Evolutionary conservation across 2,888 invertebrate genomes (phyloP).

Genomic region (Ornithoptera alexandrae): DNA sequence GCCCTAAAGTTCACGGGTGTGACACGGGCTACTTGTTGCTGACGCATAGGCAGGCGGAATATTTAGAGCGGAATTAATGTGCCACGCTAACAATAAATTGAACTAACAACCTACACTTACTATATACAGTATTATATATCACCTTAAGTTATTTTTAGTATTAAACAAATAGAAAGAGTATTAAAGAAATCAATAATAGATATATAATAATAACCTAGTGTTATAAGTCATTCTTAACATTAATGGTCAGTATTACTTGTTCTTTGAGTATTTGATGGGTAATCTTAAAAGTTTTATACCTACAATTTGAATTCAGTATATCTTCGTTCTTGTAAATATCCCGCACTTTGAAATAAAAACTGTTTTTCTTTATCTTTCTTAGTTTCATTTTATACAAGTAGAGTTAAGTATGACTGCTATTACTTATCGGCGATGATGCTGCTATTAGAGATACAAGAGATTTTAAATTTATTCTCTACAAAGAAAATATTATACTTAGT

Average conservation of each 20-base stretch:
- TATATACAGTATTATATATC: neutral
- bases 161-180: no score
- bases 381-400: neutral
- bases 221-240: no score
- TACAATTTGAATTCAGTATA: neutral
- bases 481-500: neutral
- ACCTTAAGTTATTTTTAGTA: neutral
- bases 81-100: constrained; percentile 26
- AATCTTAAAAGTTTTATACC: neutral
- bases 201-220: no score
- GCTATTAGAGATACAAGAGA: neutral
- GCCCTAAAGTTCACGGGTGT: constrained; percentile 25
- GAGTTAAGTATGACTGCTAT: neutral
- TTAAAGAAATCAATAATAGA: no score
- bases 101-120: constrained; percentile 17
- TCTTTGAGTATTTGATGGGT: neutral
- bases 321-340: neutral
- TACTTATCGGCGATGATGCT: no score
- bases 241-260: no score
- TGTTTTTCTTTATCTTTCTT: neutral
- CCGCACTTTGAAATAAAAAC: no score
- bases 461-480: neutral
- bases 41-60: constrained; percentile 28
- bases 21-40: constrained; percentile 15
- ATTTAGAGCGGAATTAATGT: constrained; percentile 31